Evolutionary conservation across 23 tunicate genomes (phyloP).

Genomic region (Phallusia fumigata): DNA sequence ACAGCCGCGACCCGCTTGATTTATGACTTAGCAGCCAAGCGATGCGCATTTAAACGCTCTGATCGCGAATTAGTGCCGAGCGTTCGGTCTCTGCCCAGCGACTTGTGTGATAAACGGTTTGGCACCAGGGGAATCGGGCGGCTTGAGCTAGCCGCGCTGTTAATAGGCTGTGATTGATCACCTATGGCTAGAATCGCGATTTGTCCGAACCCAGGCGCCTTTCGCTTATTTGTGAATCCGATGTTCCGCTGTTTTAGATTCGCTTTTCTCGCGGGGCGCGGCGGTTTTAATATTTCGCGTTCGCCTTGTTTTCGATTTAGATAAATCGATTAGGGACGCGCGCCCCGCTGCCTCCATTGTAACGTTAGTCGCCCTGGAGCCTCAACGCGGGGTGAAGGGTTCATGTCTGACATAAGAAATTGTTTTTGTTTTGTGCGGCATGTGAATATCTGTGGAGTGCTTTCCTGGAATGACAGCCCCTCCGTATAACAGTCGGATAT

Average conservation of each 20-base stretch:
- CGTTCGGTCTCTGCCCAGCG: not conserved
- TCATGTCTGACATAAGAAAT: not conserved
- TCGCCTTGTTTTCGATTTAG: slow-evolving; percentile 4
- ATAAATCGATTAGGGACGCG: not conserved
- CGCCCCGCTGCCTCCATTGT: not conserved
- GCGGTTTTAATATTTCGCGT: not conserved
- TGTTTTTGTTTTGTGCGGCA: too few species aligned
- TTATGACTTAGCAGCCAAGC: not conserved
- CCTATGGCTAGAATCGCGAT: not conserved
- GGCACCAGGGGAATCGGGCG: not conserved
- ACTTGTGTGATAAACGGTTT: not conserved
- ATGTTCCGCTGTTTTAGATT: not conserved
- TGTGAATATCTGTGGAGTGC: too few species aligned
- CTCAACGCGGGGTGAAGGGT: not conserved
- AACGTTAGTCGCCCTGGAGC: not conserved
- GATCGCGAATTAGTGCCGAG: not conserved
- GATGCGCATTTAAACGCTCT: not conserved
- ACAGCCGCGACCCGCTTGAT: not conserved
- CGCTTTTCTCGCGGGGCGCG: not conserved
- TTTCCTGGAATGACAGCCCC: too few species aligned
- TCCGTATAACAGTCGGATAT: too few species aligned
- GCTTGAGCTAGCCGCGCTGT: not conserved
- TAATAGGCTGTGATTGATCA: not conserved
- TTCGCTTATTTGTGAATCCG: not conserved
- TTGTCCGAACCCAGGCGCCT: not conserved